Percentiles rank a stretch among this genome's conserved stretches.
phyloP scores from a whole-genome alignment of 1,140 invertebrate genomes.

The Eciton burchellii region DNA sequence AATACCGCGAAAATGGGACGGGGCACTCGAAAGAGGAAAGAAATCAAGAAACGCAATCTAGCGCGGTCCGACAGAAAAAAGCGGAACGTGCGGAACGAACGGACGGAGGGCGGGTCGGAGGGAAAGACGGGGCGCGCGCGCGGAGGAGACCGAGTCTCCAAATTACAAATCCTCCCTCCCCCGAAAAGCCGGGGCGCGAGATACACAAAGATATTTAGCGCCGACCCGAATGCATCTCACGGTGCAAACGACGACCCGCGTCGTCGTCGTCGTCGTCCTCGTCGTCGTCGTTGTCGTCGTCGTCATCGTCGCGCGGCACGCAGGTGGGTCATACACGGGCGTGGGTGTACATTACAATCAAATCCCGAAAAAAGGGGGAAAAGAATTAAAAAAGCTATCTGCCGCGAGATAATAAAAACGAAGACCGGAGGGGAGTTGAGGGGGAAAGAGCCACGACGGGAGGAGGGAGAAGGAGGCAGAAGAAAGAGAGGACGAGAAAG shows the following conservation, averaged over 20 bases:
- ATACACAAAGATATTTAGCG: conserved; percentile 65
- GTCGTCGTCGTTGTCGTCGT: no score
- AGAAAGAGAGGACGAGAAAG: not conserved
- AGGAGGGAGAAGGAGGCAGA: not conserved
- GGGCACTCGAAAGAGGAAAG: conserved; percentile 36
- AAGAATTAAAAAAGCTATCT: conserved; percentile 83
- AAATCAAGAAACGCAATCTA: conserved; percentile 62
- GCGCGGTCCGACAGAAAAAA: conserved; percentile 16
- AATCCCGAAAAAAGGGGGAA: conserved; percentile 80
- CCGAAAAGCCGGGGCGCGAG: conserved; percentile 52
- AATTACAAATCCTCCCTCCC: conserved; percentile 63
- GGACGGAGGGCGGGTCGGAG: not conserved
- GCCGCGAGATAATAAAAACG: conserved; percentile 79
- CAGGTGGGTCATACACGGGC: conserved; percentile 55
- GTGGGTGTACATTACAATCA: conserved; percentile 82
- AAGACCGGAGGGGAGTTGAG: conserved; percentile 54
- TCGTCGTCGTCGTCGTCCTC: no score
- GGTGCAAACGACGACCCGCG: conserved; percentile 59
- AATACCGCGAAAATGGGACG: no score
- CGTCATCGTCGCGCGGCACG: conserved; percentile 30
- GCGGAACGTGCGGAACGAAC: not conserved
- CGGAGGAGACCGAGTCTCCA: conserved; percentile 38
- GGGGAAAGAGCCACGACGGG: not conserved
- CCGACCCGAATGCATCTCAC: conserved; percentile 38
- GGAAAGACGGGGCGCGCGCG: conserved; percentile 14